Percentiles rank a stretch among this genome's conserved stretches.
These are phyloP conservation scores for Eustalomyia histrio DNA, from an alignment of 2,888 invertebrate species.

Conservation along the genomic window DNA sequence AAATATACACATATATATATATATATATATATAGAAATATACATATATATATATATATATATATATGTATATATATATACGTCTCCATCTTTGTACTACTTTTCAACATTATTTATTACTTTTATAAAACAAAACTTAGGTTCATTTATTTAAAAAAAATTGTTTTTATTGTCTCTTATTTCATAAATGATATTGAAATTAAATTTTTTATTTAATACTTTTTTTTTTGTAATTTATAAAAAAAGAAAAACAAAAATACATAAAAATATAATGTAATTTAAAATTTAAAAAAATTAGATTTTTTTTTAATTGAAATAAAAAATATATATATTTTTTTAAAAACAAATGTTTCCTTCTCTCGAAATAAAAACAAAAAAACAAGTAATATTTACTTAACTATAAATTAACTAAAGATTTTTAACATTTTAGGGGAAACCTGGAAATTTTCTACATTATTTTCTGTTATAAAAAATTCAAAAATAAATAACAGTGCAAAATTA, in stretches of 20 bases:
- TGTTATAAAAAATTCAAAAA: no score
- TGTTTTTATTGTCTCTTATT: slow-evolving; percentile 57
- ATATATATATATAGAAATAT: slow-evolving; percentile 58
- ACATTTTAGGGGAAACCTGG: not conserved
- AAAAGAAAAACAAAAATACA: slow-evolving; percentile 46
- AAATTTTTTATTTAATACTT: slow-evolving; percentile 64
- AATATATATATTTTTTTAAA: slow-evolving; percentile 36
- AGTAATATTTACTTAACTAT: slow-evolving; percentile 26
- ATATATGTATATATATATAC: slow-evolving; percentile 55
- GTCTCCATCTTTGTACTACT: slow-evolving; percentile 30
- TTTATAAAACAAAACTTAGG: slow-evolving; percentile 57
- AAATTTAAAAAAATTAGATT: slow-evolving; percentile 55
- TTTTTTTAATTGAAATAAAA: slow-evolving; percentile 53
- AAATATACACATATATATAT: slow-evolving; percentile 63
- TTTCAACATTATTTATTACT: slow-evolving; percentile 40
- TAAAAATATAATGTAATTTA: slow-evolving; percentile 63
- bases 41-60: slow-evolving; percentile 62
- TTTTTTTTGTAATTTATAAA: slow-evolving; percentile 67
- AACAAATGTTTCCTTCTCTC: slow-evolving; percentile 15
- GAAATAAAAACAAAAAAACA: slow-evolving; percentile 28
- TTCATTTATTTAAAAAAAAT: slow-evolving; percentile 58
- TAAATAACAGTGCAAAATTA: no score
- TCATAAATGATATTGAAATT: slow-evolving; percentile 62
- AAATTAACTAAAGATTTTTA: slow-evolving; percentile 48
- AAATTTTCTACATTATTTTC: not conserved